These are phyloP conservation scores for Calameuta idolon DNA, from an alignment of 2,888 invertebrate genomes.

Conservation along the genomic window DNA sequence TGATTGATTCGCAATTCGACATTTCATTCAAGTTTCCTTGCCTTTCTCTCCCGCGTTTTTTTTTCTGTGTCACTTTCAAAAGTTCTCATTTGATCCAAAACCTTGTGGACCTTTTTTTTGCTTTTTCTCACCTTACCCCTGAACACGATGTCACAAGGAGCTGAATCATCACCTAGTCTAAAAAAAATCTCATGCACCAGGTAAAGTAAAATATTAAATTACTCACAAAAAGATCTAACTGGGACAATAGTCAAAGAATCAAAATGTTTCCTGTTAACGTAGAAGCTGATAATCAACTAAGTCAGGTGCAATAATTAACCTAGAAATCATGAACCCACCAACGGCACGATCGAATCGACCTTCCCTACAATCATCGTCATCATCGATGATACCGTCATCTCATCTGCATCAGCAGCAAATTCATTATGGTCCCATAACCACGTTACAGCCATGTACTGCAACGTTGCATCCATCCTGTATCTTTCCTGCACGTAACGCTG, in stretches of 20 bases:
- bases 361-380: conserved; percentile 34
- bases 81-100: not conserved
- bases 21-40: not conserved
- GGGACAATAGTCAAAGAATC: not conserved
- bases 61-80: not conserved
- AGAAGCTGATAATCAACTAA: conserved; percentile 4
- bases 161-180: not conserved
- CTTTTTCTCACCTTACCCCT: not conserved
- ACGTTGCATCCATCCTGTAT: conserved; percentile 49
- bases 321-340: conserved; percentile 54
- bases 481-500: conserved; percentile 46
- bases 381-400: conserved; percentile 29
- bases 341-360: conserved; percentile 51
- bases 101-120: not conserved
- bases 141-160: not conserved
- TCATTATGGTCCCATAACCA: conserved; percentile 52
- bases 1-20: not conserved
- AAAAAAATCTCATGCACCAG: not conserved
- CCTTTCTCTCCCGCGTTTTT: not conserved
- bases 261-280: not conserved
- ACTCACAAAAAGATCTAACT: not conserved
- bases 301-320: not conserved
- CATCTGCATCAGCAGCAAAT: conserved; percentile 45
- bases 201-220: conserved; percentile 4
- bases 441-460: conserved; percentile 48